Percentiles rank a stretch among this genome's conserved stretches.
These are phyloP conservation scores for Eristalis intricaria DNA, from an alignment of 2,888 invertebrate species.

Conservation along the genomic window DNA sequence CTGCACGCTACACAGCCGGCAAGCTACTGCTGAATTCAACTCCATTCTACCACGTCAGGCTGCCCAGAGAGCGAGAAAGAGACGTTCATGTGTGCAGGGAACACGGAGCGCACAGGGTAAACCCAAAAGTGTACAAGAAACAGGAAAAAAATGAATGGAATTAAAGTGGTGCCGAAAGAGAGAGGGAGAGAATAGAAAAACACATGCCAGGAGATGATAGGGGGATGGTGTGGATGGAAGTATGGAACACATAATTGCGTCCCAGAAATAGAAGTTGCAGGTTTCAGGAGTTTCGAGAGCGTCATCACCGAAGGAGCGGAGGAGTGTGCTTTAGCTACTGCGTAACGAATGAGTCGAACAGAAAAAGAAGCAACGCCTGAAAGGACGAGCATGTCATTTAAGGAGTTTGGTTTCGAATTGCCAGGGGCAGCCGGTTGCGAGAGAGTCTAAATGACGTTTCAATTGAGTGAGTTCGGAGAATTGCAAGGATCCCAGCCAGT, in stretches of 20 bases:
- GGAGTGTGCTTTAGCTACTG: background rate
- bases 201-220: constrained; percentile 5
- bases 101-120: background rate
- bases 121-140: background rate
- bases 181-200: constrained; percentile 47
- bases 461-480: background rate
- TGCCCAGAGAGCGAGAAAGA: constrained; percentile 3
- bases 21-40: constrained; percentile 14
- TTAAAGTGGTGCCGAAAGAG: constrained; percentile 42
- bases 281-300: constrained; percentile 12
- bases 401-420: background rate
- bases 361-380: background rate
- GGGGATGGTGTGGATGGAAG: constrained; percentile 47
- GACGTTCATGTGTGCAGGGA: background rate
- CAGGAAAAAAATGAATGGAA: constrained; percentile 17
- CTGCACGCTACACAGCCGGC: constrained; percentile 46
- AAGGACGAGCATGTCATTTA: background rate
- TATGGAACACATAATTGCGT: constrained; percentile 46
- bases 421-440: background rate
- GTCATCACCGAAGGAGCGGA: background rate
- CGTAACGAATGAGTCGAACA: background rate
- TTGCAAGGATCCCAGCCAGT: background rate
- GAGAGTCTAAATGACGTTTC: background rate
- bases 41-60: constrained; percentile 15
- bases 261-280: constrained; percentile 62